A percentile compares a stretch with the other conserved stretches of the same genome.
Conservation (phyloP, 2,888 invertebrate genomes). For the Drosophila barbarae region DNA sequence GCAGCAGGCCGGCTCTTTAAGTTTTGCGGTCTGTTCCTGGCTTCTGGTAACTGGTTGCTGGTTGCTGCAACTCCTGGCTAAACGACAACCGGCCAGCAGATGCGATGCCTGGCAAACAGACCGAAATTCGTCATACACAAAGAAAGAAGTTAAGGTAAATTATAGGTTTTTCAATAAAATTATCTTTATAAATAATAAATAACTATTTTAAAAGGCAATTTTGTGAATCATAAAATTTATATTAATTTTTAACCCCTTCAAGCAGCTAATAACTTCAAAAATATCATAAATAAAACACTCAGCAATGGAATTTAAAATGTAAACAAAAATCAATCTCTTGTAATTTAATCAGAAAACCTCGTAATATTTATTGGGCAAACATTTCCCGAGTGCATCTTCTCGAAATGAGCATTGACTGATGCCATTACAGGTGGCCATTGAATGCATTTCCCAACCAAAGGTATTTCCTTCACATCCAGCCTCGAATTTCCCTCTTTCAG, state of each 20-base stretch:
- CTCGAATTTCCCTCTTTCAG: constrained; percentile 14
- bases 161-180: too few relatives aligned
- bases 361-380: not conserved
- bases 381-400: constrained; percentile 31
- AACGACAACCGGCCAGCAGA: constrained; percentile 51
- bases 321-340: not conserved
- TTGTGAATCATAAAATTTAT: not conserved
- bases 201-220: not conserved
- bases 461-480: constrained; percentile 23
- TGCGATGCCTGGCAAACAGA: constrained; percentile 25
- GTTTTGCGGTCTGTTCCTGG: constrained; percentile 52
- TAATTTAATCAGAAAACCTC: not conserved
- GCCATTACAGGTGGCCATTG: constrained; percentile 34
- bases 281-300: not conserved
- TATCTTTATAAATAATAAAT: not conserved
- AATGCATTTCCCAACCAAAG: constrained; percentile 29
- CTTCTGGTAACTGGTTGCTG: constrained; percentile 19
- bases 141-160: too few relatives aligned
- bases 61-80: constrained; percentile 44
- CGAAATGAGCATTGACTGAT: constrained; percentile 40
- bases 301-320: not conserved
- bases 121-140: constrained; percentile 46
- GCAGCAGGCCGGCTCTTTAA: constrained; percentile 57
- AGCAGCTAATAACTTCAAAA: not conserved
- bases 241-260: not conserved